Evolutionary conservation across 2,888 invertebrate species (phyloP).

Genomic region (Brassicogethes aeneus): DNA sequence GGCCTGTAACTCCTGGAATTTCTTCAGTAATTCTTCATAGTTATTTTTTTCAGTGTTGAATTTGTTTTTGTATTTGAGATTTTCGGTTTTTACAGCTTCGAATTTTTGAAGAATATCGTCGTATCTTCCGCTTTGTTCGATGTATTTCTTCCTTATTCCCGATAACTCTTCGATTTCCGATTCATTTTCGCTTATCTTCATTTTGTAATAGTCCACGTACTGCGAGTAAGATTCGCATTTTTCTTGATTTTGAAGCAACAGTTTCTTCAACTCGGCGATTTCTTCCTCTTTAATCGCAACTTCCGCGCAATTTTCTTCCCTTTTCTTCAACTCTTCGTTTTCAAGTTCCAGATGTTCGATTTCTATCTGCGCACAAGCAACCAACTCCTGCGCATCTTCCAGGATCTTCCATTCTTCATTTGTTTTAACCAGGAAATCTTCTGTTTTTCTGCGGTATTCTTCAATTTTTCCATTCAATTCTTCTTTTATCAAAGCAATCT

Average conservation of each 20-base stretch:
- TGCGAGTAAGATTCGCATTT: constrained; percentile 21
- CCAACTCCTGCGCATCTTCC: constrained; percentile 19
- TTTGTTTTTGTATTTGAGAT: constrained; percentile 12
- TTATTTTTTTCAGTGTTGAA: constrained; percentile 10
- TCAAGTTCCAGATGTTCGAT: constrained; percentile 17
- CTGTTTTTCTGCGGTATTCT: constrained; percentile 17
- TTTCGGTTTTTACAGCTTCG: constrained; percentile 24
- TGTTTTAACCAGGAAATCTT: constrained; percentile 20
- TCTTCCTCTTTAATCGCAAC: constrained; percentile 13
- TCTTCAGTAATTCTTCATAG: constrained; percentile 15
- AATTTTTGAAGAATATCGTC: constrained; percentile 29
- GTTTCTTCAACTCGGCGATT: constrained; percentile 15
- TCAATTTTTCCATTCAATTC: constrained; percentile 28
- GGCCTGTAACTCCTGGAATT: constrained; percentile 17
- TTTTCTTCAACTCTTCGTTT: constrained; percentile 5
- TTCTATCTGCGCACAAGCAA: constrained; percentile 15
- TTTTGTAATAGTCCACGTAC: constrained; percentile 25
- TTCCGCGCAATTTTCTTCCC: constrained; percentile 6
- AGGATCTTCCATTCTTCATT: constrained; percentile 19
- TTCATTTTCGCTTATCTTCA: constrained; percentile 25
- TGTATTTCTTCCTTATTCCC: constrained; percentile 29
- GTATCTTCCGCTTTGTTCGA: constrained; percentile 34
- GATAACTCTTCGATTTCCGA: constrained; percentile 26
- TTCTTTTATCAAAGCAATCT: constrained; percentile 24
- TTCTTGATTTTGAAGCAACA: constrained; percentile 15